Evolutionary conservation across 92 coral and sea anemone species (phyloP).

Genomic region (Micromussa lordhowensis): DNA sequence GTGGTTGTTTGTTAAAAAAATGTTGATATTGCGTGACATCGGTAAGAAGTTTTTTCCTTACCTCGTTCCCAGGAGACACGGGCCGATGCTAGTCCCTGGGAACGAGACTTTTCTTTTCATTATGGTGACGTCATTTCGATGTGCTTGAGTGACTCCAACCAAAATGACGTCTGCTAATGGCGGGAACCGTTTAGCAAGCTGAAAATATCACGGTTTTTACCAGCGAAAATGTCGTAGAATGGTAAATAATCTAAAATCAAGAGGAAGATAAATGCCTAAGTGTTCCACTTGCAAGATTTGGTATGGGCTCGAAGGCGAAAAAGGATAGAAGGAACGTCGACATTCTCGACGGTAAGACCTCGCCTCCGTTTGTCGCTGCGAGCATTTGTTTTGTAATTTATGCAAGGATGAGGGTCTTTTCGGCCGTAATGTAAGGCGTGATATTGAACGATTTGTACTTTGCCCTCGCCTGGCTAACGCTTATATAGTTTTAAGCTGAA

Average conservation of each 20-base stretch:
- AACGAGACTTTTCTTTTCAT: slow-evolving; percentile 2
- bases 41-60: background rate
- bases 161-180: slow-evolving; percentile 78
- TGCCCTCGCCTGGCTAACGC: background rate
- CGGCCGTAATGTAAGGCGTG: slow-evolving; percentile 9
- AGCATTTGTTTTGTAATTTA: slow-evolving; percentile 85
- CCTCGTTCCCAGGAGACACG: slow-evolving; percentile 1
- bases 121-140: slow-evolving; percentile 58
- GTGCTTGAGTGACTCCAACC: slow-evolving; percentile 45
- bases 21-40: too few species aligned
- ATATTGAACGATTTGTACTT: slow-evolving; percentile 21
- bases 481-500: background rate
- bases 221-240: slow-evolving; percentile 42
- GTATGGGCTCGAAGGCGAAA: slow-evolving; percentile 88
- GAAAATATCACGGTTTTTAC: slow-evolving; percentile 59
- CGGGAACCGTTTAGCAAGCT: slow-evolving; percentile 84
- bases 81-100: background rate
- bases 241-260: slow-evolving; percentile 30
- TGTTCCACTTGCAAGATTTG: slow-evolving; percentile 57
- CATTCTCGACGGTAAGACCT: slow-evolving; percentile 83
- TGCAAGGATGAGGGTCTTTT: slow-evolving; percentile 61
- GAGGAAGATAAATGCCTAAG: slow-evolving; percentile 56
- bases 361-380: slow-evolving; percentile 74
- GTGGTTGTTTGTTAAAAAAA: too few species aligned
- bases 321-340: slow-evolving; percentile 79